phyloP scores from a whole-genome alignment of 2,113 vertebrate genomes.

The Phylloscopus trochilus region DNA sequence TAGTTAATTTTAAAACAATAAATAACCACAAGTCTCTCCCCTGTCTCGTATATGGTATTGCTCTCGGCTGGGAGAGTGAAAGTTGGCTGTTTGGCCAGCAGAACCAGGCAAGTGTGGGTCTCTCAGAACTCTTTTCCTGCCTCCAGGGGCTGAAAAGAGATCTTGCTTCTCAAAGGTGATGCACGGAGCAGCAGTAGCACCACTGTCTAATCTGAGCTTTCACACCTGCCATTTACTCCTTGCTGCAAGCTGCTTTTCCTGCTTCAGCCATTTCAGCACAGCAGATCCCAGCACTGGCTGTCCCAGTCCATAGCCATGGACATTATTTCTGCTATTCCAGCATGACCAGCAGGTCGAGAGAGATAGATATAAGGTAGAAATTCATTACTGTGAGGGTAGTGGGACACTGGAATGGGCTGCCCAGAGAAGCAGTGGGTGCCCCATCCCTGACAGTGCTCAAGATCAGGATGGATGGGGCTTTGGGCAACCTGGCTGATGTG shows the following conservation, averaged over 20 bases:
- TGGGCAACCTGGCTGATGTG: not conserved
- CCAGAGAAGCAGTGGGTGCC: not conserved
- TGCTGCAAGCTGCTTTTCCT: not conserved
- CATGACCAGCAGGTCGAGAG: not conserved
- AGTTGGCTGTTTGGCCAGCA: not conserved
- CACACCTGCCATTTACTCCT: not conserved
- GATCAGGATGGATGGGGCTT: not conserved
- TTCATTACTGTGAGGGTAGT: not conserved
- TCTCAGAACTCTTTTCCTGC: not conserved
- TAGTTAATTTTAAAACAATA: conserved; percentile 36
- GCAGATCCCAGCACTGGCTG: not conserved
- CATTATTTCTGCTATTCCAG: not conserved
- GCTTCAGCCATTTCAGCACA: not conserved
- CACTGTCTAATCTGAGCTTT: not conserved
- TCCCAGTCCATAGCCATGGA: not conserved
- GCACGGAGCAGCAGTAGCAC: not conserved
- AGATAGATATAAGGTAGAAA: not conserved
- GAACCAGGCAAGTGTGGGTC: not conserved
- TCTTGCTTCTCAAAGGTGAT: not conserved
- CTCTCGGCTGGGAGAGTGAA: not conserved
- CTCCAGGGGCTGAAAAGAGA: not conserved
- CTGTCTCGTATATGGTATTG: not conserved
- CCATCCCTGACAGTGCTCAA: not conserved
- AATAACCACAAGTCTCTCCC: conserved; percentile 5
- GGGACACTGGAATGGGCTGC: not conserved